Base-by-base conservation (phyloP, 2,113 vertebrate genomes). In the Eonycteris spelaea region DNA sequence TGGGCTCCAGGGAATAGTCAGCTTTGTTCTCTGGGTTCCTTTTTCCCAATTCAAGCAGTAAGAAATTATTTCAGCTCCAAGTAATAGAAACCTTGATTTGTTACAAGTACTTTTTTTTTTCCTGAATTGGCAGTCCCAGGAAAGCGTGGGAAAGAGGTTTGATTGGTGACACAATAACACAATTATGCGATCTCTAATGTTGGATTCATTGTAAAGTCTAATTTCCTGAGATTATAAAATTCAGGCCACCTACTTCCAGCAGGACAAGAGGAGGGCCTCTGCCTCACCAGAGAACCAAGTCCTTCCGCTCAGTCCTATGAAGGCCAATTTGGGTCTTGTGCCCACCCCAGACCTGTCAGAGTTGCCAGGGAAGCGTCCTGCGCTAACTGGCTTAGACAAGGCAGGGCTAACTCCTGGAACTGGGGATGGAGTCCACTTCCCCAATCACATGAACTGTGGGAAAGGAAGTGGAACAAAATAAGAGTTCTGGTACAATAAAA, bases 151-250 rank as follows among this genome's bases (percentile, higher is more conserved):
- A 68, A 86, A 95, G 43, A n/a, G 43, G 22, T 77, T 94, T 57
- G 57, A 90, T 48, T 30, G 48, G 61, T 4, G 5, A 43, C 48
- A 70, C 21, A 24, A 75, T 38, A 43, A 90, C 82, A 48, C 68
- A 95, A 59, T 67, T 35, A 48, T 33, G 33, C 10, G 8, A 18
- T 59, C 24, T 21, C 51, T 28, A 63, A n/a, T 26, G 5, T 48
- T 74, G 89, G 48, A 78, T n/a, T 92, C 45, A 90, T 59, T 71
- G 45, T 14, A 82, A 94, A 57, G 61, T 43, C 77, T 85, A 40
- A 88, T 88, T 68, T 90, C 73, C 43, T 67, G n/a, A 53, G 61
- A 89, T 88, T 89, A 30, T 88, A 74, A 73, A 74, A 73, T 85
- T 73, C 82, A 51, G 71, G 73, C 15, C 65, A 73, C n/a, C 48